These are phyloP conservation scores for Capitella teleta DNA, from an alignment of 1,140 invertebrate species.

Conservation along the genomic window DNA sequence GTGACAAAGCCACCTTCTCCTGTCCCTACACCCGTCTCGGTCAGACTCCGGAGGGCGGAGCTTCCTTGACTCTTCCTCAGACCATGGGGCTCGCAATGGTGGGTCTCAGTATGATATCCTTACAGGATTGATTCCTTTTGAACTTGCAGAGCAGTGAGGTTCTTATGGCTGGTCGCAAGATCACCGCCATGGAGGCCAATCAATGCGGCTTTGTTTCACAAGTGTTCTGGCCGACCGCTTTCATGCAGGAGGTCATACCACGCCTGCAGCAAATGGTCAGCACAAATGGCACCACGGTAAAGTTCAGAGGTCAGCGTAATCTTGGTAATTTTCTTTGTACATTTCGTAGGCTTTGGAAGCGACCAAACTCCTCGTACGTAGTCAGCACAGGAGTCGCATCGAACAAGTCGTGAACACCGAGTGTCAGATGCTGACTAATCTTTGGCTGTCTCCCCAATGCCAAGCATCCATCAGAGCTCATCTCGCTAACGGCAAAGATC, in stretches of 20 bases:
- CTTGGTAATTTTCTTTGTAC: not conserved
- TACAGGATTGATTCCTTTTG: not conserved
- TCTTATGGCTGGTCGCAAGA: constrained; percentile 65
- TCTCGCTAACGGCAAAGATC: constrained; percentile 14
- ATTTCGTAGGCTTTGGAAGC: constrained; percentile 45
- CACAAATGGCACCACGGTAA: not conserved
- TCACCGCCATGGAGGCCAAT: constrained; percentile 64
- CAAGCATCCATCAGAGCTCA: constrained; percentile 46
- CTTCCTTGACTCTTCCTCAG: constrained; percentile 67
- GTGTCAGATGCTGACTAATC: constrained; percentile 46
- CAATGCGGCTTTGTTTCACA: constrained; percentile 60
- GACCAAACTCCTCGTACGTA: constrained; percentile 48
- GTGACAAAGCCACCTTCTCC: constrained; percentile 69
- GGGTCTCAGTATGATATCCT: constrained; percentile 12
- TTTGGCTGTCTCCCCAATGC: constrained; percentile 53
- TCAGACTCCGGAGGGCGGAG: constrained; percentile 70
- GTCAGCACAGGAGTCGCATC: constrained; percentile 40
- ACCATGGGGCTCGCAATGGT: constrained; percentile 68
- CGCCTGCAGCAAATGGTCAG: constrained; percentile 9
- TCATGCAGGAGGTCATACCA: constrained; percentile 13
- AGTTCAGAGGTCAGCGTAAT: not conserved
- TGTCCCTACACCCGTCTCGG: constrained; percentile 74
- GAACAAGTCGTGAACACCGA: constrained; percentile 48
- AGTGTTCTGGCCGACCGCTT: constrained; percentile 15
- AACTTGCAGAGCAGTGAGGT: constrained; percentile 61